Evolutionary conservation across 1,140 invertebrate species (phyloP).

Genomic region (Saccostrea cuccullata): DNA sequence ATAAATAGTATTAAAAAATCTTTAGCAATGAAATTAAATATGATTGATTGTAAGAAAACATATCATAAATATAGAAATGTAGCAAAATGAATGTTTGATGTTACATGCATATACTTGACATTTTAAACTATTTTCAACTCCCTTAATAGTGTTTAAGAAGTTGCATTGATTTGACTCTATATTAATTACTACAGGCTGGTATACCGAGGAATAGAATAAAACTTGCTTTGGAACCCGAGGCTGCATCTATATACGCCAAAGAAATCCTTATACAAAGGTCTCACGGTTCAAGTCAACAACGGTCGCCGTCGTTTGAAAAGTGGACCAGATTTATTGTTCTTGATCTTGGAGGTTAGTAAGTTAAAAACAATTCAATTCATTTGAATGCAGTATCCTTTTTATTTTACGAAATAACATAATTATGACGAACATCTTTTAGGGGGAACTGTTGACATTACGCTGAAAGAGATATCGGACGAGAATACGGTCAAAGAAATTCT

Average conservation of each 20-base stretch:
- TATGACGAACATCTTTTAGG: not conserved
- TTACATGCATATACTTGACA: no score
- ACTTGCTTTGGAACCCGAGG: slow-evolving; percentile 58
- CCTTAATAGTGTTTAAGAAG: not conserved
- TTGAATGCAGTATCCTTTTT: no score
- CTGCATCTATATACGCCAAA: slow-evolving; percentile 54
- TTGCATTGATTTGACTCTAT: not conserved
- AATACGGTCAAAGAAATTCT: slow-evolving; percentile 25
- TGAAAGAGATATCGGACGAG: slow-evolving; percentile 14
- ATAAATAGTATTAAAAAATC: no score
- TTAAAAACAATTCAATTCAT: no score
- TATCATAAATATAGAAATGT: no score
- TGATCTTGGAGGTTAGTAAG: slow-evolving; percentile 48
- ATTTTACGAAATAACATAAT: no score
- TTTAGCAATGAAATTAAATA: no score
- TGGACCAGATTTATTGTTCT: slow-evolving; percentile 50
- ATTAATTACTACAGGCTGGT: slow-evolving; percentile 31
- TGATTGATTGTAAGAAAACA: no score
- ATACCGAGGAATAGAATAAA: slow-evolving; percentile 43
- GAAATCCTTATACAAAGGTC: slow-evolving; percentile 40
- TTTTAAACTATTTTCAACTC: no score
- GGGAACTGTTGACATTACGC: slow-evolving; percentile 40
- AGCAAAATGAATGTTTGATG: no score
- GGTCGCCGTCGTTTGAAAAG: not conserved
- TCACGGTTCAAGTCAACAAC: not conserved